phyloP scores from a whole-genome alignment of 2,797 vertebrate species.

The Momotus momota region DNA sequence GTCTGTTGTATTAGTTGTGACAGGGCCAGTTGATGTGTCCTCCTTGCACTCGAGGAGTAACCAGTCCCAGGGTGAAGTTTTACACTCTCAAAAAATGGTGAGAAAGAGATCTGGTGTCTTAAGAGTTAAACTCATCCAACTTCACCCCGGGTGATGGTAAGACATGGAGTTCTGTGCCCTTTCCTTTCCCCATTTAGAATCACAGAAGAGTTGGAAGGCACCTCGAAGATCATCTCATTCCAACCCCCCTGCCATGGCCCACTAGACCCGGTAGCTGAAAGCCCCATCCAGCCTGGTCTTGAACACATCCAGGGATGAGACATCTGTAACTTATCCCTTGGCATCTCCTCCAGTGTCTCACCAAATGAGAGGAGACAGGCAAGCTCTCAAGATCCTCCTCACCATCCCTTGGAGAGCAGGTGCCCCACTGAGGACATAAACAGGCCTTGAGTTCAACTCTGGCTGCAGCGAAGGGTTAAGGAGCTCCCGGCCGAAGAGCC shows the following conservation, averaged over 20 bases:
- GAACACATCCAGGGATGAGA: not conserved
- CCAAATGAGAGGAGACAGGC: not conserved
- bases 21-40: not conserved
- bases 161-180: rapidly evolving
- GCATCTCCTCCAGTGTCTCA: too few relatives aligned
- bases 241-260: too few relatives aligned
- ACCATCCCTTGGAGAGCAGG: rapidly evolving
- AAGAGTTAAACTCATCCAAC: not conserved
- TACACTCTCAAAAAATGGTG: not conserved
- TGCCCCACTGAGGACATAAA: not conserved
- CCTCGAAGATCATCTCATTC: not conserved
- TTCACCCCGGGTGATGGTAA: not conserved
- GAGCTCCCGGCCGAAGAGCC: not conserved
- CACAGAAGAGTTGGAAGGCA: not conserved
- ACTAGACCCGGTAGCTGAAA: too few relatives aligned
- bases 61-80: not conserved
- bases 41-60: not conserved
- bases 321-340: too few relatives aligned
- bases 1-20: not conserved
- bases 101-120: not conserved
- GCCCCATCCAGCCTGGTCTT: too few relatives aligned
- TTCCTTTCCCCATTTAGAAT: not conserved
- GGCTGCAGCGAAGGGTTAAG: not conserved
- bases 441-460: not conserved
- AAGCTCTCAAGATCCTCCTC: not conserved